These are phyloP conservation scores for Pipistrellus pygmaeus DNA, from an alignment of 2,797 vertebrate genomes.

Conservation along the genomic window DNA sequence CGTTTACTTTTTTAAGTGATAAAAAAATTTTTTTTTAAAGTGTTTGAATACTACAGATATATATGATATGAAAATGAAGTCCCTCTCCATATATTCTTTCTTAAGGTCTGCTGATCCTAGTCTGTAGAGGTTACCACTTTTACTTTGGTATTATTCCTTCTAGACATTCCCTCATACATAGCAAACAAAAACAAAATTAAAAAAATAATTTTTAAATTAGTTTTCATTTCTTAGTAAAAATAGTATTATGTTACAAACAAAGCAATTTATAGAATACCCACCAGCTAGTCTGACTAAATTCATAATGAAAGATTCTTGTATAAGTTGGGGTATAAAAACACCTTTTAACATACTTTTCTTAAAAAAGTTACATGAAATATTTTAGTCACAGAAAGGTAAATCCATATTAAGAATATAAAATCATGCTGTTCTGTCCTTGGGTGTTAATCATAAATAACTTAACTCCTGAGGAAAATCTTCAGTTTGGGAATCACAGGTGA, in stretches of 20 bases:
- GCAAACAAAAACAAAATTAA: not conserved
- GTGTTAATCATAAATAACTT: not conserved
- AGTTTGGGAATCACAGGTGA: not conserved
- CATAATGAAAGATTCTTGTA: not conserved
- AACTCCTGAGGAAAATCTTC: conserved; percentile 2
- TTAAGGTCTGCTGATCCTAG: not conserved
- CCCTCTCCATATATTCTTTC: not conserved
- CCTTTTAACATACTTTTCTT: not conserved
- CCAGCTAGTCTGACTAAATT: not conserved
- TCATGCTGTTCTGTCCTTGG: not conserved
- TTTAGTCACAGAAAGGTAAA: conserved; percentile 15
- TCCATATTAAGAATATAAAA: conserved; percentile 8
- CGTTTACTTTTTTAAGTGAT: conserved; percentile 40
- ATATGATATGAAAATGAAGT: not conserved
- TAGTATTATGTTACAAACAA: not conserved
- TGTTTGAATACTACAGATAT: not conserved
- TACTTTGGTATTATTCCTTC: not conserved
- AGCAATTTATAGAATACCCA: not conserved
- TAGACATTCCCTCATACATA: not conserved
- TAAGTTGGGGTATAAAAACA: not conserved
- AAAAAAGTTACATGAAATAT: conserved; percentile 30
- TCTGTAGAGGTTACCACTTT: not conserved
- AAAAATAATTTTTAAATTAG: not conserved
- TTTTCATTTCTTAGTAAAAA: not conserved
- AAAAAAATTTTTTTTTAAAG: not conserved